Percentiles rank a stretch among this genome's conserved stretches.
phyloP scores from a whole-genome alignment of 2,797 vertebrate species.

The Coccyzus lansbergi region DNA sequence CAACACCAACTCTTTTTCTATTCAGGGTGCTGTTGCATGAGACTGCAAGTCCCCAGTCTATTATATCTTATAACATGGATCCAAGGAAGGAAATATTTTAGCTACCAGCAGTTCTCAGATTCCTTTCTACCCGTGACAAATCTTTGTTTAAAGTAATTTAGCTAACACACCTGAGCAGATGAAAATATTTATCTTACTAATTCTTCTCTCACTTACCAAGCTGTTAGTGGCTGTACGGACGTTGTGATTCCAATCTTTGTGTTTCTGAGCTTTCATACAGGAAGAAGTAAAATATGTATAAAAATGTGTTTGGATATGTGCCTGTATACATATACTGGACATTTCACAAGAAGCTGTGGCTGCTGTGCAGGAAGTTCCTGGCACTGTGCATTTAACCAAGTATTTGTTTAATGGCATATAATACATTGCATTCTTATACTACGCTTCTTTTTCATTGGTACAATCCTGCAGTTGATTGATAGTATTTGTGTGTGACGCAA shows the following conservation, averaged over 20 bases:
- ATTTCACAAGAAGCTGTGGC: background rate
- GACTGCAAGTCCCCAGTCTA: background rate
- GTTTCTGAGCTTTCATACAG: background rate
- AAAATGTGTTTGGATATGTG: background rate
- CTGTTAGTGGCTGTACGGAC: background rate
- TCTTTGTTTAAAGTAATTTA: slow-evolving; percentile 28
- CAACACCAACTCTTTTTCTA: background rate
- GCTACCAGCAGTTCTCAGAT: background rate
- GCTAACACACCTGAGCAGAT: background rate
- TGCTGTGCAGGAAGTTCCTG: background rate
- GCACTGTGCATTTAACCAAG: background rate
- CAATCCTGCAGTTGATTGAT: background rate
- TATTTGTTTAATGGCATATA: background rate
- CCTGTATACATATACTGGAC: background rate
- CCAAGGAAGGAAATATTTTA: background rate
- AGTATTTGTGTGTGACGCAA: background rate
- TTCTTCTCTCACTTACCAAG: background rate
- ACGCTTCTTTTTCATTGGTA: background rate
- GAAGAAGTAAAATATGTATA: background rate
- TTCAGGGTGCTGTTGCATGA: background rate
- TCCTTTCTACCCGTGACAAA: background rate
- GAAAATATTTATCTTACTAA: background rate
- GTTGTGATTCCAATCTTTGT: background rate
- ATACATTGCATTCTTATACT: background rate
- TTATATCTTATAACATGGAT: background rate